Conservation (phyloP, 2,113 vertebrate species). For the Anhinga rufa region DNA sequence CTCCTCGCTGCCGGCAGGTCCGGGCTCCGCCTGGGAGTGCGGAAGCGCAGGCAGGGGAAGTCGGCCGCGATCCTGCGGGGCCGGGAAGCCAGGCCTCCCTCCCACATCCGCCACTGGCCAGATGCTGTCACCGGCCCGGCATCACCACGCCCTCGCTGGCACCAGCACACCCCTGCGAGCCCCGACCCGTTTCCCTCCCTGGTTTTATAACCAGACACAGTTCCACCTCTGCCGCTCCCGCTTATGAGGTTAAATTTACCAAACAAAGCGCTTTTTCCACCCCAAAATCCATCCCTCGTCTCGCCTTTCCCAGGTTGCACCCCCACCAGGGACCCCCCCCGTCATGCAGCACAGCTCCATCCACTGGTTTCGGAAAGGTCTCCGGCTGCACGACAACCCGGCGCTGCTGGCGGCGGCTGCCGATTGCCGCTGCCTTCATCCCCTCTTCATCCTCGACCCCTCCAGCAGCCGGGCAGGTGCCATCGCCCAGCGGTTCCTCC, state of each 20-base stretch:
- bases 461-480: constrained; percentile 8
- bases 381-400: constrained; percentile 73
- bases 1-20: not conserved
- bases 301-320: not conserved
- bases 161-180: not conserved
- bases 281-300: fast-evolving
- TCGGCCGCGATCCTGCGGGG: fast-evolving
- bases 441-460: constrained; percentile 72
- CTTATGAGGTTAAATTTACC: not conserved
- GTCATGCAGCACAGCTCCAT: constrained; percentile 63
- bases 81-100: not conserved
- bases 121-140: not conserved
- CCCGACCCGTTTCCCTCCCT: fast-evolving
- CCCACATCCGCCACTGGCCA: not conserved
- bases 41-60: not conserved
- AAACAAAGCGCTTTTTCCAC: fast-evolving
- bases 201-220: not conserved
- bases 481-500: constrained; percentile 65
- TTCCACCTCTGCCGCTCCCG: fast-evolving
- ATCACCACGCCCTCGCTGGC: not conserved
- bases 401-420: constrained; percentile 58
- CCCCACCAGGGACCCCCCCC: fast-evolving
- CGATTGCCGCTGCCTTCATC: constrained; percentile 65
- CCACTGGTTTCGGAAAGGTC: constrained; percentile 77
- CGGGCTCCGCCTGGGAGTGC: not conserved